Percentiles rank a stretch among this genome's conserved stretches.
Evolutionary conservation across 2,797 vertebrate genomes (phyloP).

Genomic region (Mus minutoides): DNA sequence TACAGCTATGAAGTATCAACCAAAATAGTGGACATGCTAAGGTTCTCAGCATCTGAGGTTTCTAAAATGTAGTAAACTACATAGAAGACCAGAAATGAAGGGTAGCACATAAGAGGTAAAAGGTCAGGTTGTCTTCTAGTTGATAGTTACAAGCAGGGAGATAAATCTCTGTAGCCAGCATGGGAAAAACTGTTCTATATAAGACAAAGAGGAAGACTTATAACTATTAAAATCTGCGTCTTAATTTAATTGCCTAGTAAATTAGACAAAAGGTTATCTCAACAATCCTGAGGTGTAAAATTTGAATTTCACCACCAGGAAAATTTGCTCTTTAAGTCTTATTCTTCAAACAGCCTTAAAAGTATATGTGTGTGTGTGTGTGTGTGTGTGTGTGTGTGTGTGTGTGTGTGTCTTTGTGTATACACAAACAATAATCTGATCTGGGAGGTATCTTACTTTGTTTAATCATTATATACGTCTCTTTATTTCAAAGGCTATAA

Average conservation of each 20-base stretch:
- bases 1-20: background rate
- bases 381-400: too few species aligned
- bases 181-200: background rate
- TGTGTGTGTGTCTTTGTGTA: too few species aligned
- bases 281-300: background rate
- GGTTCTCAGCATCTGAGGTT: background rate
- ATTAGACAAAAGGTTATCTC: constrained; percentile 28
- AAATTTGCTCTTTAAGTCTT: background rate
- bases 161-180: background rate
- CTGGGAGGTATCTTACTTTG: background rate
- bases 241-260: constrained; percentile 48
- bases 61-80: background rate
- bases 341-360: background rate
- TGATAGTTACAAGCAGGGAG: constrained; percentile 15
- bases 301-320: constrained; percentile 38
- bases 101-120: background rate
- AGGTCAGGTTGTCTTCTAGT: background rate
- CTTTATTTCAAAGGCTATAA: constrained; percentile 3
- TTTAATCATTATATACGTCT: background rate
- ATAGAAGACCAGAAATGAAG: background rate
- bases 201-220: background rate
- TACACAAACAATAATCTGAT: background rate
- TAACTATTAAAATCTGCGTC: constrained; percentile 19
- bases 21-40: background rate
- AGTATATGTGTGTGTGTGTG: background rate